Base-by-base conservation (phyloP, 2,888 invertebrate species). In the Nomada fabriciana region DNA sequence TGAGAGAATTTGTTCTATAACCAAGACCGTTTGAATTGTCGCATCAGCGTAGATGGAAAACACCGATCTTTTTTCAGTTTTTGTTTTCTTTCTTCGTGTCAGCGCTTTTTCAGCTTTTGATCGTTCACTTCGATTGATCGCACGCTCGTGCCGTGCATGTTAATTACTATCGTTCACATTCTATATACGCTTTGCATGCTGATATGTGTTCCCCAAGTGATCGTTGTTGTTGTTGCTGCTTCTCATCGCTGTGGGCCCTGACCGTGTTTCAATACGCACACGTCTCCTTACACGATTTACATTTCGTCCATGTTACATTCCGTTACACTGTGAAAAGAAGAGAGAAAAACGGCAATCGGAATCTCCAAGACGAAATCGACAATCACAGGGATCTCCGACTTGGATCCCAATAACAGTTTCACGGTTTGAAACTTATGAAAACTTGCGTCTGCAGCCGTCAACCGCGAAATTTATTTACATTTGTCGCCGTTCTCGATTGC, bases 141-240 rank as follows among this genome's bases (percentile, higher is more conserved):
- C 59, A 60, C 55, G 55, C 59, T 42, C 63, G 61, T 25, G 36
- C 29, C 50, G 67, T 84, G 59, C 77, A 72, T 63, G 69, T 29
- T 60, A 57, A 73, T 76, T 50, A 36, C 36, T 36, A 60, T 70
- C 63, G 73, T 73, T 67, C 70, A 61, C 63, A 52, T 57, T 73
- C 25, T 52, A 20, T 63, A 15, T 65, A 18, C 53, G 74, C 65
- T 86, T 76, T 86, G 86, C 86, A 86, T 86, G 86, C 65, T 65
- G 77, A 80, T 77, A 63, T 65, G 67, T 65, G 25, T 78, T 42
- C 61, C 23, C 57, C 50, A 42, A 60, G 42, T 55, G 61, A 68
- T 73, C 57, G 65, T 70, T 69, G 57, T 52, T 67, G 75, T 60
- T 67, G 75, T 60, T 67, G 60, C 57, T 68, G 68, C 75, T 82